A percentile compares a stretch with the other conserved stretches of the same genome.
Evolutionary conservation across 2,888 invertebrate species (phyloP).

Genomic region (Rhodophaea formosa): DNA sequence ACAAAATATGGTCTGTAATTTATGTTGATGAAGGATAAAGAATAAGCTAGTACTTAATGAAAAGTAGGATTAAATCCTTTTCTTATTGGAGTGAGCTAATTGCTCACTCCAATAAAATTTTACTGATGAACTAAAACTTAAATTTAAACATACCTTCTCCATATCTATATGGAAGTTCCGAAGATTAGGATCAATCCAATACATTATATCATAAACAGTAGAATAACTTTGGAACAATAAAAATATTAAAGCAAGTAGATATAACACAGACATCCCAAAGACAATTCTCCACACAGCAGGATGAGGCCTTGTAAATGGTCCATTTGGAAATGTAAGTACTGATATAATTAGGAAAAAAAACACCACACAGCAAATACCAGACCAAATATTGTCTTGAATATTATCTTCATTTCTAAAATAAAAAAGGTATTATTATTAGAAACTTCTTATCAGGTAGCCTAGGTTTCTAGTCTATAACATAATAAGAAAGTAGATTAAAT

Average conservation of each 20-base stretch:
- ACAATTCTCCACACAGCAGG: conserved; percentile 99
- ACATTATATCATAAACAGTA: conserved; percentile 94
- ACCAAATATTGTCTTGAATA: conserved; percentile 95
- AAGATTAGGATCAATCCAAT: conserved; percentile 97
- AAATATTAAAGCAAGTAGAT: conserved; percentile 90
- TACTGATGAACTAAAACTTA: neutral
- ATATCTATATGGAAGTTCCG: conserved; percentile 94
- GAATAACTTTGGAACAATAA: conserved; percentile 96
- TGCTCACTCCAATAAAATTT: no score
- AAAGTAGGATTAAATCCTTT: no score
- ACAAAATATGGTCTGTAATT: no score
- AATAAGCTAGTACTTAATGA: no score
- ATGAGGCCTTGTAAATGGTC: conserved; percentile 98
- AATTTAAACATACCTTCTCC: conserved; percentile 86
- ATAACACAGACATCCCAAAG: conserved; percentile 95
- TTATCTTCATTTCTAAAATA: conserved; percentile 91
- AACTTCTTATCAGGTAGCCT: neutral
- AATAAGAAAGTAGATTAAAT: no score
- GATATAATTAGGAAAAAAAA: conserved; percentile 98
- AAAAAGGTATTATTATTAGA: conserved; percentile 27
- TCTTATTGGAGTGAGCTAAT: no score
- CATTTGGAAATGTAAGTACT: conserved; percentile 98
- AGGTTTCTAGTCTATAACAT: no score
- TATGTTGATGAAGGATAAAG: no score
- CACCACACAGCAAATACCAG: conserved; percentile 94